Conservation (phyloP, 1,140 invertebrate species). For the Drosophila albomicans region DNA sequence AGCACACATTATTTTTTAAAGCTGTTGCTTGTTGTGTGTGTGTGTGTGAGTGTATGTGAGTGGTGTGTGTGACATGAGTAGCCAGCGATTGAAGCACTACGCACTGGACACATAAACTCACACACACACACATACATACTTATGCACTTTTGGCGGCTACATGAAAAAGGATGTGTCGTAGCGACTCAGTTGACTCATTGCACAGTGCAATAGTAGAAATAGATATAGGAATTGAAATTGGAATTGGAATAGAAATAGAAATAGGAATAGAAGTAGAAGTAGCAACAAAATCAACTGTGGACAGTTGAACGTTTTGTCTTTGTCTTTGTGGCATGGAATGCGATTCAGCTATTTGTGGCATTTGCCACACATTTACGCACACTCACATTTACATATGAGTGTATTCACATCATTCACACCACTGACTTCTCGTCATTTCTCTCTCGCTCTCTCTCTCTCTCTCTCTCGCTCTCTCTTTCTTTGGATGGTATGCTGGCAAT, state of each 20-base stretch:
- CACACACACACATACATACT: conserved; percentile 2
- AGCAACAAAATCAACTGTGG: conserved; percentile 39
- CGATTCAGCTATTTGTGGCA: conserved; percentile 67
- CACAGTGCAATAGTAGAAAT: neutral
- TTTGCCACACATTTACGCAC: conserved; percentile 45
- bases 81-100: conserved; percentile 19
- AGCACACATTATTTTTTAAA: too few relatives aligned
- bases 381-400: conserved; percentile 2
- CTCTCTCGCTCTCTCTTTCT: too few relatives aligned
- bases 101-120: conserved; percentile 10
- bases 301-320: conserved; percentile 16
- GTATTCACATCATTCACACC: conserved; percentile 5
- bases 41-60: too few relatives aligned
- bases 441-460: neutral
- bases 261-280: conserved; percentile 7
- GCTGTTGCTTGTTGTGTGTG: neutral
- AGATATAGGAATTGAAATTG: conserved; percentile 59
- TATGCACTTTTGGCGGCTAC: conserved; percentile 11
- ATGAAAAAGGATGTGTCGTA: conserved; percentile 29
- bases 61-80: neutral
- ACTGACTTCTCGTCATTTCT: neutral
- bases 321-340: conserved; percentile 45
- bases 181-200: conserved; percentile 23
- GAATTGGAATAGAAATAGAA: conserved; percentile 37
- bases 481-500: neutral